Percentiles rank a stretch among this genome's conserved stretches.
phyloP scores from a whole-genome alignment of 2,113 vertebrate species.

The Hydrolagus affinis region DNA sequence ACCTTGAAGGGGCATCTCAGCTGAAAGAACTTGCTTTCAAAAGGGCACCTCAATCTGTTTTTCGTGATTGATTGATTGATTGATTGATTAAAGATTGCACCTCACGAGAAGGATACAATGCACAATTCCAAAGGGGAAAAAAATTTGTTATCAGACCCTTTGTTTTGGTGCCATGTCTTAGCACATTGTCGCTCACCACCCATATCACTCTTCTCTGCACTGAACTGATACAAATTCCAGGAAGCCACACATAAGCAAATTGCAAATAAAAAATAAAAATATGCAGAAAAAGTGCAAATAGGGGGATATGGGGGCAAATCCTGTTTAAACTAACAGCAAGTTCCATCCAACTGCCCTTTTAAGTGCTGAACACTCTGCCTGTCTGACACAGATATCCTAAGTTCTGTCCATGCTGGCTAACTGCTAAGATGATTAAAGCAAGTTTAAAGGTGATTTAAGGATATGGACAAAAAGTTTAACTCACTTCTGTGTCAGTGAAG shows the following conservation, averaged over 20 bases:
- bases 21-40: background rate
- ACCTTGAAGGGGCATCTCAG: conserved; percentile 12
- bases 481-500: conserved; percentile 33
- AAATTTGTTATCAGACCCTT: background rate
- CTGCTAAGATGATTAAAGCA: conserved; percentile 24
- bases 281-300: background rate
- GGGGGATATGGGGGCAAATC: background rate
- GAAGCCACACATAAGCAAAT: conserved; percentile 17
- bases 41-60: background rate
- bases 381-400: conserved; percentile 31
- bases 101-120: conserved; percentile 11
- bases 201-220: conserved; percentile 22
- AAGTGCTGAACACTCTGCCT: conserved; percentile 27
- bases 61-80: background rate
- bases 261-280: conserved; percentile 21
- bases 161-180: conserved; percentile 17
- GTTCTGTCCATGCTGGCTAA: conserved; percentile 31
- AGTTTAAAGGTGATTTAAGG: conserved; percentile 30
- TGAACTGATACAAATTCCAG: conserved; percentile 28
- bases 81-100: background rate
- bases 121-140: conserved; percentile 7
- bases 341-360: background rate
- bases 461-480: conserved; percentile 30
- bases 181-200: conserved; percentile 18
- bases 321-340: conserved; percentile 10